Conservation (phyloP, 2,113 vertebrate genomes). For the Syngnathus floridae region DNA sequence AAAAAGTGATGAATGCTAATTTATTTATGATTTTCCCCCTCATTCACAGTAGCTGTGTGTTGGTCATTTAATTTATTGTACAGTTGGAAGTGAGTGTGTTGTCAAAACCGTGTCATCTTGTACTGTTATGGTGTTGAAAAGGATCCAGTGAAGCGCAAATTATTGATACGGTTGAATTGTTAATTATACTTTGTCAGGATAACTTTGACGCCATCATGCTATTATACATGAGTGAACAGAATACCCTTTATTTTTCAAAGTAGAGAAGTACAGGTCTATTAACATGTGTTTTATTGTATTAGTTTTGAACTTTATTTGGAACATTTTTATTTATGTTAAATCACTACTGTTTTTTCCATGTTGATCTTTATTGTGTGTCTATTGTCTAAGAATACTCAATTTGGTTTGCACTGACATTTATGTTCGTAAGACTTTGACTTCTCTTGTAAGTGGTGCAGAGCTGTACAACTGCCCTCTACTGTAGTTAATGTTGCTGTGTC, state of each 20-base stretch:
- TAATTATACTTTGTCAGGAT: conserved; percentile 1
- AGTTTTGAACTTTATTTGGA: conserved; percentile 71
- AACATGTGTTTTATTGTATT: conserved; percentile 72
- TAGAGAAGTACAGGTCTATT: conserved; percentile 62
- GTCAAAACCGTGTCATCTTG: conserved; percentile 32
- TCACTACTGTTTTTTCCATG: conserved; percentile 73
- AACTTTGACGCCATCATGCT: neutral
- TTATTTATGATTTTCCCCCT: conserved; percentile 14
- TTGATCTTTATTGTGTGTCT: conserved; percentile 61
- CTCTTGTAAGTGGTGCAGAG: conserved; percentile 76
- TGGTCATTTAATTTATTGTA: conserved; percentile 48
- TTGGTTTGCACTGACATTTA: conserved; percentile 76
- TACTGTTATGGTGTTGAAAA: conserved; percentile 14
- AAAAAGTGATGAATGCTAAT: conserved; percentile 18
- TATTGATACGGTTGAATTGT: neutral
- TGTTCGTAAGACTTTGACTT: conserved; percentile 78
- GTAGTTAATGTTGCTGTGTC: conserved; percentile 74
- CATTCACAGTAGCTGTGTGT: conserved; percentile 26
- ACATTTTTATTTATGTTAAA: conserved; percentile 70
- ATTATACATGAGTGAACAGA: neutral
- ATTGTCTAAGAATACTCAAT: conserved; percentile 68
- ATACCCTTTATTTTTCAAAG: neutral
- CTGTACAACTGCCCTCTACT: conserved; percentile 71
- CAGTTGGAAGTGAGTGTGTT: conserved; percentile 25
- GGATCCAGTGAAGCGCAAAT: neutral